phyloP scores from a whole-genome alignment of 1,140 invertebrate species.

The Lethocerus indicus region DNA sequence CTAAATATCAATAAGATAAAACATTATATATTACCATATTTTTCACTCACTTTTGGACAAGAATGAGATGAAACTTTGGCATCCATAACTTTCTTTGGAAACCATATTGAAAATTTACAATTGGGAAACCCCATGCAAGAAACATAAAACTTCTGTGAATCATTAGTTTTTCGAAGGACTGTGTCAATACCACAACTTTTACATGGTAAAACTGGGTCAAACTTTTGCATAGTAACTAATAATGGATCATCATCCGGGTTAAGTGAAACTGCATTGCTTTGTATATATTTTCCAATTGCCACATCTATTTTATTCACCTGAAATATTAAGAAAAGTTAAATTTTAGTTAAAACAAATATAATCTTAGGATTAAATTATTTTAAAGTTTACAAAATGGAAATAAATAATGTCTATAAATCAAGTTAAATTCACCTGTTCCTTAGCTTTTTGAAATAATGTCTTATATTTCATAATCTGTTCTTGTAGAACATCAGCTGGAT shows the following conservation, averaged over 20 bases:
- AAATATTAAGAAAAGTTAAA: constrained; percentile 18
- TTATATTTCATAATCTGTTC: constrained; percentile 70
- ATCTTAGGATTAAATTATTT: not conserved
- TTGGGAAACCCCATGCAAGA: constrained; percentile 58
- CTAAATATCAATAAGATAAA: too few species aligned
- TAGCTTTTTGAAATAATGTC: constrained; percentile 51
- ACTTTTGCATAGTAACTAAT: not conserved
- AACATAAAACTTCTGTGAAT: constrained; percentile 56
- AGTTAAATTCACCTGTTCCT: constrained; percentile 34
- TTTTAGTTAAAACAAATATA: not conserved
- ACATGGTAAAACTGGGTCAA: constrained; percentile 46
- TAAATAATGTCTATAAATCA: not conserved
- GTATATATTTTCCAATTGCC: constrained; percentile 39
- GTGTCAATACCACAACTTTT: constrained; percentile 57
- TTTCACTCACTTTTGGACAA: constrained; percentile 41
- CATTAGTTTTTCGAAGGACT: constrained; percentile 44
- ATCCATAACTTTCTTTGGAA: constrained; percentile 45
- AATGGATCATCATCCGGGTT: constrained; percentile 11
- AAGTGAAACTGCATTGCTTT: constrained; percentile 25
- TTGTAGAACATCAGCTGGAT: constrained; percentile 52
- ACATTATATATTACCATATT: too few species aligned
- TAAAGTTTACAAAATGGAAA: not conserved
- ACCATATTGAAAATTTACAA: constrained; percentile 67
- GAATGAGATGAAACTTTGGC: constrained; percentile 41
- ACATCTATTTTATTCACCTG: constrained; percentile 43